Base-by-base conservation (phyloP, 2,888 invertebrate species). In the Tipula unca region DNA sequence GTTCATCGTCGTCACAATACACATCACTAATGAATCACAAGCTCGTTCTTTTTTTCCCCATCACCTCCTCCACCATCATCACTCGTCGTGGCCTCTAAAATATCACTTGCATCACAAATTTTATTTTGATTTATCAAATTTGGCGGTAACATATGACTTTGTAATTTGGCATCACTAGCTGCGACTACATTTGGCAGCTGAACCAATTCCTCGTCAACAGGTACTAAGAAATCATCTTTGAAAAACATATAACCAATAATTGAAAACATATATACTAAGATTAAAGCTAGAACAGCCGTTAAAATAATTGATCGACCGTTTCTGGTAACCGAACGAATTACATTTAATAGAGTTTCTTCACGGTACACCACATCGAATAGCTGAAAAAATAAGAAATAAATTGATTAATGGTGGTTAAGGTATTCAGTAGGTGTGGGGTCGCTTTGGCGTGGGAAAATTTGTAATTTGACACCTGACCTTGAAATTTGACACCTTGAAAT, bases 211-310 rank as follows among this genome's bases (percentile, higher is more conserved):
- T 92, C 92, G 89, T 98, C 97, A 82, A 98, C 97, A 88, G 94
- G 95, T 88, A 99, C 95, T 86, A 98, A 93, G 91, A 99, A 99
- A 92, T 99, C 99, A 91, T 98, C 97, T 89, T 97, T 95, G 93
- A 99, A 99, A 93, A 99, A 99, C 93, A 99, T 95, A 92, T 96
- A 99, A 83, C 99, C 99, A 89, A 99, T 96, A 89, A 99, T 99
- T 87, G 99, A 99, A 92, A 99, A 99, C 93, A 99, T 95, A 92
- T 99, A 99, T 89, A 98, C 98, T 89, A 99, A 93, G 90, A 99
- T 98, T 89, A 99, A 94, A 87, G 99, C 99, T 89, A 99, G 93
- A 20, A 99, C 97, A 86, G 99, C 99, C 86, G 99, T 99, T 91
- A 99, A 93, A 87, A 99, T 94, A 91, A 99, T 99, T 86, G 99